These are phyloP conservation scores for Nowickia ferox DNA, from an alignment of 2,888 invertebrate genomes.

Conservation along the genomic window DNA sequence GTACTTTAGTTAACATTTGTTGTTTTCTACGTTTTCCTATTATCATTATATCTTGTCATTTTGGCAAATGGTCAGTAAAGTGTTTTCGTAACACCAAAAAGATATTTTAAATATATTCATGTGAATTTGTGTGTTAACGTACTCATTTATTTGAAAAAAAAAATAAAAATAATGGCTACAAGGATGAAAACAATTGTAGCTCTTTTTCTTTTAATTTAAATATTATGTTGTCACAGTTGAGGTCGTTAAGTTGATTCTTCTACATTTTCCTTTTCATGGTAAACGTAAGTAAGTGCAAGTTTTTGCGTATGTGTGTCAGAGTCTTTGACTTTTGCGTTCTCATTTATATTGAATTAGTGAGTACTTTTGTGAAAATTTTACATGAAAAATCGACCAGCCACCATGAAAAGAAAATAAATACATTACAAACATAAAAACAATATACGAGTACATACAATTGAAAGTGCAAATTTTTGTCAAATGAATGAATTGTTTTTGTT, in stretches of 20 bases:
- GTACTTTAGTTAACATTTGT: not conserved
- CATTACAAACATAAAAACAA: not conserved
- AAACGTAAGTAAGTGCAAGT: not conserved
- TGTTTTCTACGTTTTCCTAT: constrained; percentile 27
- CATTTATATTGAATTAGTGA: constrained; percentile 59
- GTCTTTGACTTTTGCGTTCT: constrained; percentile 36
- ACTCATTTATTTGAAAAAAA: constrained; percentile 38
- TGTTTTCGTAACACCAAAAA: constrained; percentile 57
- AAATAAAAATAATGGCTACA: not conserved
- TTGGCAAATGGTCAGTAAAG: constrained; percentile 69
- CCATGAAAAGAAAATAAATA: not conserved
- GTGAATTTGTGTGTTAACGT: constrained; percentile 34
- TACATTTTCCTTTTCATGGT: not conserved
- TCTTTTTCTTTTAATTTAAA: constrained; percentile 29
- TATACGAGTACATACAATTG: not conserved
- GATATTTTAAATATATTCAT: constrained; percentile 32
- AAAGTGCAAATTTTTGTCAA: constrained; percentile 37
- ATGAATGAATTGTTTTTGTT: not conserved
- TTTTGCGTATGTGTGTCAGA: not conserved
- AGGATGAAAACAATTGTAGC: constrained; percentile 10
- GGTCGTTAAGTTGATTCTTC: constrained; percentile 1
- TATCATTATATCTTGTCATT: constrained; percentile 60
- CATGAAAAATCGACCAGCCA: not conserved
- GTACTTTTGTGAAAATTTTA: constrained; percentile 17
- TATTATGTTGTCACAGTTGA: constrained; percentile 23